Percentiles rank a stretch among this genome's conserved stretches.
Conservation (phyloP, 1,140 invertebrate genomes). For the Adelges cooleyi region DNA sequence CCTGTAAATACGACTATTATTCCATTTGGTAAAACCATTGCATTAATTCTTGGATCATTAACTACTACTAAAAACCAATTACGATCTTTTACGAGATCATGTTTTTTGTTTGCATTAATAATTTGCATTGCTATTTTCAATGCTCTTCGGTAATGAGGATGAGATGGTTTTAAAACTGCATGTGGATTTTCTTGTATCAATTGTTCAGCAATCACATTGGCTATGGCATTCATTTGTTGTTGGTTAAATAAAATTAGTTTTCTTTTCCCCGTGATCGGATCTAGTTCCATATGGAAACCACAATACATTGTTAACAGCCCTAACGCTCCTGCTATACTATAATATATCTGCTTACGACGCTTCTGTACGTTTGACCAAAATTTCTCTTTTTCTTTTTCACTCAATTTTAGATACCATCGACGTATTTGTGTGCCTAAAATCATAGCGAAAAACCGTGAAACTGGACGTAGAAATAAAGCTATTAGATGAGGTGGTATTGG, state of each 20-base stretch:
- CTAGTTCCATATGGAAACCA: not conserved
- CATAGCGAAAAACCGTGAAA: slow-evolving; percentile 8
- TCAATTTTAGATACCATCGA: slow-evolving; percentile 1
- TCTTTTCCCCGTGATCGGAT: not conserved
- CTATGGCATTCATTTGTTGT: slow-evolving; percentile 1
- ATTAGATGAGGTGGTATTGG: not conserved
- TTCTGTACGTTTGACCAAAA: not conserved
- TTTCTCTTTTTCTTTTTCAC: slow-evolving; percentile 3
- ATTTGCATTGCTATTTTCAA: not conserved
- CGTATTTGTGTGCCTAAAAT: slow-evolving; percentile 6
- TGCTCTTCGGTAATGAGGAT: not conserved
- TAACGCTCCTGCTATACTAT: not conserved
- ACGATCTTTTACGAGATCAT: not conserved
- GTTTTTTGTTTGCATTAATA: not conserved
- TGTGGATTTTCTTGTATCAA: not conserved
- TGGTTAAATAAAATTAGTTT: slow-evolving; percentile 1
- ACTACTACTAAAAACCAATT: slow-evolving; percentile 7
- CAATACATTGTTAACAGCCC: not conserved
- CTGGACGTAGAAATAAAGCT: not conserved
- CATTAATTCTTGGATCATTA: slow-evolving; percentile 5
- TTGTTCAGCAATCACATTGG: not conserved
- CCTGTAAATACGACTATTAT: slow-evolving; percentile 17
- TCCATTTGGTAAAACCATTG: slow-evolving; percentile 15
- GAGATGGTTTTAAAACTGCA: not conserved
- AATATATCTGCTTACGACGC: not conserved